phyloP scores from a whole-genome alignment of 2,888 invertebrate species.

The Scaptomyza caliginosa region DNA sequence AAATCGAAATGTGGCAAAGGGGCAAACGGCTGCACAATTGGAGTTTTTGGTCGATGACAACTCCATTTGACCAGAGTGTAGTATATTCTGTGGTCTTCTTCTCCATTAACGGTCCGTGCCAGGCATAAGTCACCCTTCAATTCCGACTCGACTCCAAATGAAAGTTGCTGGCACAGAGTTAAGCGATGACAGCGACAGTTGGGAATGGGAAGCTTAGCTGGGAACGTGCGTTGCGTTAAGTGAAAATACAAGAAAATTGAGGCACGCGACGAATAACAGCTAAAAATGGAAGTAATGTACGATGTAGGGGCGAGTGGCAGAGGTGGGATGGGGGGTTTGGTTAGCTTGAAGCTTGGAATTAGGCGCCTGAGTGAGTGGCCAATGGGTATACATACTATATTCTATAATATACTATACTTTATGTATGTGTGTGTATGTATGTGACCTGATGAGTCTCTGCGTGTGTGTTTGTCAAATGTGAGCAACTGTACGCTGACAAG shows the following conservation, averaged over 20 bases:
- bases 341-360: constrained; percentile 56
- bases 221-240: constrained; percentile 73
- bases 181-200: constrained; percentile 48
- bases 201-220: constrained; percentile 46
- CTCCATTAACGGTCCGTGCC: constrained; percentile 7
- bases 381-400: constrained; percentile 27
- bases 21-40: constrained; percentile 33
- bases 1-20: constrained; percentile 33
- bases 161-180: constrained; percentile 35
- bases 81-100: not conserved
- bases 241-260: constrained; percentile 70
- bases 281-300: constrained; percentile 29
- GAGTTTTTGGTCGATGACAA: constrained; percentile 54
- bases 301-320: no score
- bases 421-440: not conserved
- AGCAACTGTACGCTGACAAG: constrained; percentile 74
- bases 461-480: constrained; percentile 64
- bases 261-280: constrained; percentile 68
- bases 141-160: constrained; percentile 42
- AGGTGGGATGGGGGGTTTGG: constrained; percentile 1
- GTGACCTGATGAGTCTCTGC: no score
- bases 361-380: constrained; percentile 68
- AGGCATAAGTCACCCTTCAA: constrained; percentile 75
- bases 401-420: no score
- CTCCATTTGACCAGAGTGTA: constrained; percentile 32